Evolutionary conservation across 2,797 vertebrate species (phyloP).

Genomic region (Bryconaethiops microstoma): DNA sequence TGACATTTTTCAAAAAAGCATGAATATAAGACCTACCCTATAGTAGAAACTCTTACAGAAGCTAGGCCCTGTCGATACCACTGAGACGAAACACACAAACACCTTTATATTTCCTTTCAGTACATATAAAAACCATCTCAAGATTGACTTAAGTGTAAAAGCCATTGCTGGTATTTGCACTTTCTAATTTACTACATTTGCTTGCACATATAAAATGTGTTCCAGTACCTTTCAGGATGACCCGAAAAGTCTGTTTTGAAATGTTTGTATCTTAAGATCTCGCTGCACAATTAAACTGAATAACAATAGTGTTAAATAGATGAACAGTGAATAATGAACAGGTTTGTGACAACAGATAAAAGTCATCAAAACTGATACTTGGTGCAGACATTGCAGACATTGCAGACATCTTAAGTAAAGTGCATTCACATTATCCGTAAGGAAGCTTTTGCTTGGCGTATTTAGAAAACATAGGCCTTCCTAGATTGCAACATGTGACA

Average conservation of each 20-base stretch:
- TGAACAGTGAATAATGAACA: neutral
- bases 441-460: neutral
- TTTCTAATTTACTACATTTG: neutral
- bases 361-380: neutral
- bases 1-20: neutral
- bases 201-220: neutral
- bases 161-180: neutral
- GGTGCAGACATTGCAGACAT: neutral
- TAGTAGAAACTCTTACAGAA: neutral
- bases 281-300: neutral
- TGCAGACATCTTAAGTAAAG: neutral
- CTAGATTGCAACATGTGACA: neutral
- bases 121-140: neutral
- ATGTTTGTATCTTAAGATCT: neutral
- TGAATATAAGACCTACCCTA: neutral
- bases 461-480: slow-evolving; percentile 4
- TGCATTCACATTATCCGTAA: neutral
- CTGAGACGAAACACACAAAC: neutral
- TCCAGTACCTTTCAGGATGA: neutral
- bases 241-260: neutral
- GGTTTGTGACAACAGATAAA: neutral
- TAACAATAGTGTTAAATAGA: neutral
- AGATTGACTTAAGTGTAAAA: neutral
- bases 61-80: neutral
- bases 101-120: neutral